Base-by-base conservation (phyloP, 2,113 vertebrate genomes). In the Saimiri boliviensis region DNA sequence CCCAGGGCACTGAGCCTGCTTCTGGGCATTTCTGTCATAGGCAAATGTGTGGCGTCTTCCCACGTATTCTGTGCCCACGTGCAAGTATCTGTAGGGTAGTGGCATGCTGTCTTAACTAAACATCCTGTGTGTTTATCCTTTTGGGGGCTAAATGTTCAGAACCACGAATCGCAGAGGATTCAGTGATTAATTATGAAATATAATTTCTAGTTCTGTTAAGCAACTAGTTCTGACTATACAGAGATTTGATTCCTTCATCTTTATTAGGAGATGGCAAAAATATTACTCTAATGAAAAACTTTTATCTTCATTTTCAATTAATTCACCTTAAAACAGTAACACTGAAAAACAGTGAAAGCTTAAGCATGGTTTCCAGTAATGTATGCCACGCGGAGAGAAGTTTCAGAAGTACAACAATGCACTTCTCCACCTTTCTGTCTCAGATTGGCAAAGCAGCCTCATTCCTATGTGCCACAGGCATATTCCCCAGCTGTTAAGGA, bases 61-160 rank as follows among this genome's bases (percentile, higher is more conserved):
- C 5, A 1, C 0, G 0, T 1, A 63, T 60, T 23, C 20, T 21
- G 54, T 13, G 30, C 30, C 82, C 49, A 76, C 3, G 30, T 4
- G 35, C 14, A 6, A 45, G 0, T 4, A 9, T 11, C n/a, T 45
- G 32, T 2, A 17, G 35, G 42, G 21, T 1, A 25, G 13, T 12
- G 8, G 32, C 23, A 14, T 12, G 47, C 8, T 19, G 37, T n/a
- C 42, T n/a, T 25, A 66, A 52, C 17, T 2, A 12, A 4, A 35
- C 80, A 54, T 30, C 49, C 25, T 52, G 7, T 45, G 66, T 12
- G 37, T 30, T 60, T 42, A 49, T 45, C 71, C 12, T 63, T 80
- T n/a, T 82, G 25, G 49, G 58, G 42, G 8, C 20, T 74, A 56
- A 95, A 93, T 23, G 63, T 82, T 94, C 47, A 91, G 93, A 89